Conservation (phyloP, 2,888 invertebrate genomes). For the Lepas anatifera region DNA sequence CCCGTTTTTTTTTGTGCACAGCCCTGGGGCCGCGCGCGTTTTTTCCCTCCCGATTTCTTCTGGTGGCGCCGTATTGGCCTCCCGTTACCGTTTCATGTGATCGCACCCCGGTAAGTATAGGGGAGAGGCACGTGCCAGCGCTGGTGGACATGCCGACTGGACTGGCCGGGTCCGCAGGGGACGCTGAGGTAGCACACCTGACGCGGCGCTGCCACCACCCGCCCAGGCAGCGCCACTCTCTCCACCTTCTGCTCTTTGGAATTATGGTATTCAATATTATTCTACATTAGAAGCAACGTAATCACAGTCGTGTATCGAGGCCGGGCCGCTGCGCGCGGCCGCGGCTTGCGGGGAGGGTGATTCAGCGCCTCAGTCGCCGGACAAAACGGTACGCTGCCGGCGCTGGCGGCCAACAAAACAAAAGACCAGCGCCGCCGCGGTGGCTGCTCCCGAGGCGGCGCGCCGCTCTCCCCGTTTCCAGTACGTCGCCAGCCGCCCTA, state of each 20-base stretch:
- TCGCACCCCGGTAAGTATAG: background rate
- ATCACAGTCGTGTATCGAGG: background rate
- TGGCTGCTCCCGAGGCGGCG: background rate
- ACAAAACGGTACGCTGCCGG: no score
- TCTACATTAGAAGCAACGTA: constrained; percentile 4
- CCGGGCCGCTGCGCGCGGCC: background rate
- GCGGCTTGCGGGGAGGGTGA: background rate
- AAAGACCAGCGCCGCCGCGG: background rate
- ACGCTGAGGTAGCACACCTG: background rate
- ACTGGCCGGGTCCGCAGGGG: no score
- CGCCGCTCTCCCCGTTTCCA: background rate
- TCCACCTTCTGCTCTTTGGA: background rate
- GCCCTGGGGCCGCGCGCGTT: background rate
- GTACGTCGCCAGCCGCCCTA: no score
- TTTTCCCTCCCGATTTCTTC: no score
- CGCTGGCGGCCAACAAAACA: background rate
- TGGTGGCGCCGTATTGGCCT: no score
- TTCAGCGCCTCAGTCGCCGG: background rate
- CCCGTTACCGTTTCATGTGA: no score
- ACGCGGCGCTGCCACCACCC: background rate
- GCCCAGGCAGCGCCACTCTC: background rate
- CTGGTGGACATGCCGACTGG: background rate
- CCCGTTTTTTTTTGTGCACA: no score
- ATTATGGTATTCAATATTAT: background rate
- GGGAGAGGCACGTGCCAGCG: background rate